phyloP scores from a whole-genome alignment of 2,888 invertebrate genomes.

The Dryadula phaetusa region DNA sequence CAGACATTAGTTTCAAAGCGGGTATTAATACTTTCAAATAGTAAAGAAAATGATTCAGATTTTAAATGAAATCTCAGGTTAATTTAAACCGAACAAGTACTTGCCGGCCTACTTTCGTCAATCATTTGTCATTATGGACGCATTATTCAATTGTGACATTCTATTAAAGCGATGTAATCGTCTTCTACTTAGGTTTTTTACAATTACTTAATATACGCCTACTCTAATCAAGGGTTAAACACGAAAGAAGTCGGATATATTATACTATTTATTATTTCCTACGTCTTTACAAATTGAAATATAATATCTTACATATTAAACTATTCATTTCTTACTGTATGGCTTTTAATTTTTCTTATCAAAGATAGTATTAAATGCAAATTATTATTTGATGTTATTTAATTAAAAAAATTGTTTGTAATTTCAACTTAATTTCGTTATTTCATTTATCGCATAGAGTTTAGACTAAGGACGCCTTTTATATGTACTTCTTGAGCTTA shows the following conservation, averaged over 20 bases:
- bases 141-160: constrained; percentile 51
- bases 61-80: constrained; percentile 32
- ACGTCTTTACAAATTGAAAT: constrained; percentile 17
- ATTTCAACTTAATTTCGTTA: too few species aligned
- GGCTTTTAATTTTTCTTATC: too few species aligned
- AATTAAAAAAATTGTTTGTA: too few species aligned
- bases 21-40: background rate
- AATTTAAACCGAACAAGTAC: constrained; percentile 33
- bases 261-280: constrained; percentile 38
- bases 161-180: constrained; percentile 49
- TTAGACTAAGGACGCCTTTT: too few species aligned
- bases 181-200: constrained; percentile 43
- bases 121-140: constrained; percentile 49
- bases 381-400: too few species aligned
- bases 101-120: constrained; percentile 48
- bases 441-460: too few species aligned
- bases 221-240: constrained; percentile 39
- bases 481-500: too few species aligned
- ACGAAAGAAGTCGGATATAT: constrained; percentile 38
- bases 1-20: background rate
- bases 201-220: constrained; percentile 45
- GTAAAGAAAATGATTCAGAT: constrained; percentile 9
- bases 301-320: constrained; percentile 2
- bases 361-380: too few species aligned
- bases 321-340: too few species aligned